Conservation (phyloP, 2,113 vertebrate genomes). For the Rostratula benghalensis region DNA sequence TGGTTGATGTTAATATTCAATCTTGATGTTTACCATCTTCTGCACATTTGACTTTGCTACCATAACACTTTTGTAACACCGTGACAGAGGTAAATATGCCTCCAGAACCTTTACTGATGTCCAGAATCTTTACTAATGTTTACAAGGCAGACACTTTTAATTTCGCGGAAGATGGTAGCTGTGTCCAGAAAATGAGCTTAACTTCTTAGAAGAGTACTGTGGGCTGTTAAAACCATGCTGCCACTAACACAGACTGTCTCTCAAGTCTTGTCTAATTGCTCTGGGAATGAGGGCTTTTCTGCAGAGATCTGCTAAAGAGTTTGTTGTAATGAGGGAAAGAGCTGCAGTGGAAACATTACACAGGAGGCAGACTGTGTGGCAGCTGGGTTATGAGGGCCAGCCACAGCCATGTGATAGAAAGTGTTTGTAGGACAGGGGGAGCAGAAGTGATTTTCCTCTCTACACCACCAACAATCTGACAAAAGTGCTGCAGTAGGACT, state of each 20-base stretch:
- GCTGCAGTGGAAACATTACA: neutral
- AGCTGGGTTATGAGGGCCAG: neutral
- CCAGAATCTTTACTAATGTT: neutral
- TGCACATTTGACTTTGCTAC: neutral
- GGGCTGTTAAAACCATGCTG: accelerated
- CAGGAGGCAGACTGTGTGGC: neutral
- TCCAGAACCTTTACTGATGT: neutral
- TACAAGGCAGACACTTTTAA: neutral
- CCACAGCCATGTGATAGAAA: neutral
- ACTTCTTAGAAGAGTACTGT: neutral
- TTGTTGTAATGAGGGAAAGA: neutral
- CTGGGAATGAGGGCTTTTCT: neutral
- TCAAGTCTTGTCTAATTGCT: neutral
- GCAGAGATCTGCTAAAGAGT: neutral
- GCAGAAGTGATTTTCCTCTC: neutral
- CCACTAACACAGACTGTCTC: neutral
- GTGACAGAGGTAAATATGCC: neutral
- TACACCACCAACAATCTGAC: neutral
- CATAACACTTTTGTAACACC: neutral
- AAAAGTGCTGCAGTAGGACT: neutral
- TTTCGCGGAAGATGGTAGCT: neutral
- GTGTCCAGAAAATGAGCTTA: neutral
- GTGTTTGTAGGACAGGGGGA: neutral
- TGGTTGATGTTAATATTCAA: neutral
- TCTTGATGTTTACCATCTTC: neutral